Base-by-base conservation (phyloP, 2,888 invertebrate species). In the Calameuta pallipes region DNA sequence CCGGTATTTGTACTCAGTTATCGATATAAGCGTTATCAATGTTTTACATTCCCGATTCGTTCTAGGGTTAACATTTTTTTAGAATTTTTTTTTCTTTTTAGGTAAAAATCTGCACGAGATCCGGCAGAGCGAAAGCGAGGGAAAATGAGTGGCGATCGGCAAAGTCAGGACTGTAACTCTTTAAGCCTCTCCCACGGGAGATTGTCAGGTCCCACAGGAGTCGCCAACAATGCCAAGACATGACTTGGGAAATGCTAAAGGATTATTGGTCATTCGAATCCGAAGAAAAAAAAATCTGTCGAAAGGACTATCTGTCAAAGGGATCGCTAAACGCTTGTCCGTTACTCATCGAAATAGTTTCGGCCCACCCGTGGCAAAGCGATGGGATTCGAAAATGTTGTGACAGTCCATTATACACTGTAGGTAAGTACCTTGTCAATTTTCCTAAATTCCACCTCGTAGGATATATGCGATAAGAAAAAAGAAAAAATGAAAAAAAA, bases 211-310 rank as follows among this genome's bases (percentile, higher is more conserved):
- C 87, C 80, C 83, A 74, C 76, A 86, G 85, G 86, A 85, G 79
- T 68, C 56, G 0, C 81, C 82, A 81, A 87, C 88, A 87, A 87
- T 84, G 82, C 82, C 80, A 79, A 73, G 76, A 85, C 87, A 88
- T 89, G 89, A 89, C 88, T 89, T 78, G 84, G 79, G 80, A 84
- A 88, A 89, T 80, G 87, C 83, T 85, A 88, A 89, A 89, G 88
- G 88, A 89, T 89, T 88, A 88, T 76, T 77, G 82, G 80, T 79
- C 84, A 82, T 81, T 84, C 78, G 71, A 75, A 71, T 68, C 76
- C 73, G 75, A 56, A 75, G 77, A 80, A 79, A 36, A 33, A 33
- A 33, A 80, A 82, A 83, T 81, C 80, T 77, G 68, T 77, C 74
- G 73, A 73, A 74, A 76, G 33, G 74, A 35, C 76, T 79, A 78